Conservation (phyloP, 2,797 vertebrate genomes). For the Schizothorax lantsangensis region DNA sequence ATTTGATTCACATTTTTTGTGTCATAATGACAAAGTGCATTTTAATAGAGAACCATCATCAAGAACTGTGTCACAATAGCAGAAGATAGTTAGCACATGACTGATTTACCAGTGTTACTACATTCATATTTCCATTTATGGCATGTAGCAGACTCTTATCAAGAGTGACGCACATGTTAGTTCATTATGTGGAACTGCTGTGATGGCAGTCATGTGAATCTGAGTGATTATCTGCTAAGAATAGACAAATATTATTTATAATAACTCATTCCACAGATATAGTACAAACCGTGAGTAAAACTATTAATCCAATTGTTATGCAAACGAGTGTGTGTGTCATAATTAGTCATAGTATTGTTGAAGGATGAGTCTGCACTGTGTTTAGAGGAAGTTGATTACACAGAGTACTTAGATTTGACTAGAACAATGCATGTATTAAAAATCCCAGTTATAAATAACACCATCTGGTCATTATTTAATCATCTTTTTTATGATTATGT, state of each 20-base stretch:
- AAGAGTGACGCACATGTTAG: neutral
- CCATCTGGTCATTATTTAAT: no score
- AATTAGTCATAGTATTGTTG: conserved; percentile 1
- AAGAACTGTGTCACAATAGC: neutral
- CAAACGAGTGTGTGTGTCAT: conserved; percentile 4
- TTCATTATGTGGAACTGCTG: neutral
- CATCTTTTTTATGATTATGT: neutral
- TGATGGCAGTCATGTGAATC: neutral
- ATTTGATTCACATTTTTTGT: neutral
- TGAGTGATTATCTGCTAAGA: neutral
- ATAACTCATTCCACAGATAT: neutral
- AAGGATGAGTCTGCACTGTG: neutral
- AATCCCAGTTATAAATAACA: neutral
- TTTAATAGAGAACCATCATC: neutral
- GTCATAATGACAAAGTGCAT: neutral
- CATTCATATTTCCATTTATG: neutral
- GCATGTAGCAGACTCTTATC: neutral
- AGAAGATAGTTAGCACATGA: neutral
- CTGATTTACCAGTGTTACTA: neutral
- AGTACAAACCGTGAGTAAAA: neutral
- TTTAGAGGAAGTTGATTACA: neutral
- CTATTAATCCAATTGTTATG: neutral
- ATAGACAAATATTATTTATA: neutral
- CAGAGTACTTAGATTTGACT: neutral
- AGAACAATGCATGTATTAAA: neutral